Conservation (phyloP, 2,888 invertebrate species). For the Exocentrus adspersus region DNA sequence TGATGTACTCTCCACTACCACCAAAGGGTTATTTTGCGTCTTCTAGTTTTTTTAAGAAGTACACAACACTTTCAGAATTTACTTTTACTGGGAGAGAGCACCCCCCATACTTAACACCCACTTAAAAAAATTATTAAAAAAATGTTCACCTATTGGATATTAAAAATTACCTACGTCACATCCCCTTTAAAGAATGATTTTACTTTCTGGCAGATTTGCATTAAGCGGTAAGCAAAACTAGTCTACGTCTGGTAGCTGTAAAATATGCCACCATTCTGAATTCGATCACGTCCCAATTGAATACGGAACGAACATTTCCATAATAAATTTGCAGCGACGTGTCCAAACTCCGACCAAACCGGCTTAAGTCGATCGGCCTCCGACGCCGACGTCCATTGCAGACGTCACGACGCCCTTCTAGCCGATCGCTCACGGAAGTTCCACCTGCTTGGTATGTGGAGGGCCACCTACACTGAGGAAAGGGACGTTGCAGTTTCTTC, state of each 20-base stretch:
- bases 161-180: too few species aligned
- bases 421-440: slow-evolving; percentile 12
- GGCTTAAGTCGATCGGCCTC: slow-evolving; percentile 14
- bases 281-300: slow-evolving; percentile 63
- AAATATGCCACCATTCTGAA: slow-evolving; percentile 63
- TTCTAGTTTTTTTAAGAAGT: too few species aligned
- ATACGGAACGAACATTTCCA: slow-evolving; percentile 63
- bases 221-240: slow-evolving; percentile 42
- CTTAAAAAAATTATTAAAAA: too few species aligned
- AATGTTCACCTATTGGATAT: too few species aligned
- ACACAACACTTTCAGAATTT: too few species aligned
- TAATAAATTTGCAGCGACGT: slow-evolving; percentile 62
- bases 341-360: slow-evolving; percentile 54
- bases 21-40: too few species aligned
- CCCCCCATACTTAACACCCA: too few species aligned
- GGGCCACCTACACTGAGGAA: background rate
- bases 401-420: slow-evolving; percentile 10
- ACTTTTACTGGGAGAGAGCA: too few species aligned
- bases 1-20: too few species aligned
- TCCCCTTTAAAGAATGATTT: slow-evolving; percentile 9
- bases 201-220: slow-evolving; percentile 38
- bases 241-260: slow-evolving; percentile 47
- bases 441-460: background rate
- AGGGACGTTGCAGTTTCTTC: too few species aligned
- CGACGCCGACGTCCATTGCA: slow-evolving; percentile 14